Percentiles rank a stretch among this genome's conserved stretches.
These are phyloP conservation scores for Trichonephila inaurata DNA, from an alignment of 1,140 invertebrate genomes.

Conservation along the genomic window DNA sequence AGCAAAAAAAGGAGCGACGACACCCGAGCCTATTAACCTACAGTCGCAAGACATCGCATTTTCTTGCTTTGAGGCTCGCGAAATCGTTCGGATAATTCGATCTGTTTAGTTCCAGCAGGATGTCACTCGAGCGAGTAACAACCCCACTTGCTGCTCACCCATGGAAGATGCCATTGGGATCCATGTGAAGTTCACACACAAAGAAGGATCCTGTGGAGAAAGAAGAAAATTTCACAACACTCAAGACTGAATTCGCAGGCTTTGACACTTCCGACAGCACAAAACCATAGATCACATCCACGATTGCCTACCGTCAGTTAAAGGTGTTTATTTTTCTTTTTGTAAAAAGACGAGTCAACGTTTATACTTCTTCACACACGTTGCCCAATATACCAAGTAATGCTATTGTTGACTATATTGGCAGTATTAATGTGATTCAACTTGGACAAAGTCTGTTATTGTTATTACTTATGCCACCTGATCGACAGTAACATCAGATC, in stretches of 20 bases:
- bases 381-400: no score
- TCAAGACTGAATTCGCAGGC: background rate
- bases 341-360: no score
- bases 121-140: background rate
- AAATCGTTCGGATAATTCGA: background rate
- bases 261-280: background rate
- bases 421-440: no score
- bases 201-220: background rate
- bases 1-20: background rate
- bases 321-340: no score
- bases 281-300: background rate
- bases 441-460: no score
- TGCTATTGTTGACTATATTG: no score
- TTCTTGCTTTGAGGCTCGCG: conserved; percentile 24
- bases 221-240: background rate
- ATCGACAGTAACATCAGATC: no score
- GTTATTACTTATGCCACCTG: no score
- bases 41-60: background rate
- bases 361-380: no score
- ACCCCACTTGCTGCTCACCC: background rate
- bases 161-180: conserved; percentile 8
- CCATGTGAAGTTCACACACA: conserved; percentile 33
- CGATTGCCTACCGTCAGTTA: no score
- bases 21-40: conserved; percentile 41
- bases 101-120: conserved; percentile 13